Evolutionary conservation across 64 coral and sea anemone genomes (phyloP), one percentile per base, ranked within the genome.

Genomic region (Montipora sp.): DNA sequence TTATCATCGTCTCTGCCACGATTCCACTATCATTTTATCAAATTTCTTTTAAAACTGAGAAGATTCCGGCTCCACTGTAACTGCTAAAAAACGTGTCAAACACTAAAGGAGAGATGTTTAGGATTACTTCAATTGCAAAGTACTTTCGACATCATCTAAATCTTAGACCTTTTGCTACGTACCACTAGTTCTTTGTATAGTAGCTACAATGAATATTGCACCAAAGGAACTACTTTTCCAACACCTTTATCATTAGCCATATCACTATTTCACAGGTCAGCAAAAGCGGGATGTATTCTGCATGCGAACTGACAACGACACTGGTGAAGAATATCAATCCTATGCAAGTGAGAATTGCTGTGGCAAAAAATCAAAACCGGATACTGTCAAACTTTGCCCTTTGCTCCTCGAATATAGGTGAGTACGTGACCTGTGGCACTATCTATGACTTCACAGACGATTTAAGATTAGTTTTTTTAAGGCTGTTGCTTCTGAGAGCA

Each of bases 281-380:
- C 82, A 85, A 63, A 72, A 43, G 16, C 82, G 82, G 8, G 45
- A 85, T 2, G 65, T 85, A 21, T 18, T 11, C 20, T 85, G 82
- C 47, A n/a, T 85, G 21, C 66, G 61, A 49, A n/a, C 61, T 0
- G 82, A 85, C 47, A 78, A 78, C 44, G 11, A 48, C 47, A 48
- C 47, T 50, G 75, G 75, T 18, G 14, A 78, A 21, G 20, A 6
- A 22, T 24, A 81, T 61, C 12, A 59, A 16, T 20, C 82, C 3
- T 27, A 47, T 85, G 82, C 65, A 47, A 67, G 59, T 67, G 60
- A 15, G 14, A 16, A 19, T 16, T 85, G 82, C 59, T 85, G 82
- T 72, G 82, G 65, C 8, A 9, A 44, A 8, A 18, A 85, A 18
- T 51, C 59, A 7, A 85, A 85, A 19, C 82, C 63, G 18, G 9